Evolutionary conservation across 2,888 invertebrate genomes (phyloP).

Genomic region (Aspidiotus rigidus): DNA sequence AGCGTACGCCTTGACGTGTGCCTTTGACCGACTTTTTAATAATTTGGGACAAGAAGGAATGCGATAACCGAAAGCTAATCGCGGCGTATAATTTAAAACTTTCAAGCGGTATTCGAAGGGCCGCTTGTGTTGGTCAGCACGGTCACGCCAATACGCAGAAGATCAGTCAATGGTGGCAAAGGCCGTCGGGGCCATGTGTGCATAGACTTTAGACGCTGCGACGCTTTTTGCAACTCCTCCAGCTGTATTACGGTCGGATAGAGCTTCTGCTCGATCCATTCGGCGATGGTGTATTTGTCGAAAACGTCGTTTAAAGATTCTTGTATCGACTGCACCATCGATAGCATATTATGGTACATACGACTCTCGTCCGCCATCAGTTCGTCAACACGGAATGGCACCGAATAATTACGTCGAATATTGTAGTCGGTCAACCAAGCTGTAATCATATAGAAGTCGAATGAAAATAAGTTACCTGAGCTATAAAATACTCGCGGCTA

Average conservation of each 20-base stretch:
- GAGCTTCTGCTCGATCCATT: conserved; percentile 59
- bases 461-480: conserved; percentile 4
- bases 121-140: conserved; percentile 7
- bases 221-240: conserved; percentile 50
- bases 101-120: background rate
- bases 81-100: background rate
- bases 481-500: background rate
- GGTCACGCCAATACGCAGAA: conserved; percentile 46
- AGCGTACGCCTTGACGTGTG: too few relatives aligned
- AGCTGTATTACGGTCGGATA: conserved; percentile 49
- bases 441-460: conserved; percentile 37
- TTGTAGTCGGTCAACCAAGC: conserved; percentile 63
- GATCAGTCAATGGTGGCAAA: conserved; percentile 47
- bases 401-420: conserved; percentile 57
- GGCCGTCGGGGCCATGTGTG: conserved; percentile 55
- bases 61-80: background rate
- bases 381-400: conserved; percentile 56
- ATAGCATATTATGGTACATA: conserved; percentile 51
- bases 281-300: conserved; percentile 52
- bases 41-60: too few relatives aligned
- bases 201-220: conserved; percentile 47
- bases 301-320: conserved; percentile 52
- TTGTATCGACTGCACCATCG: conserved; percentile 49
- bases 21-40: too few relatives aligned
- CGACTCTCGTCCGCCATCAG: conserved; percentile 50